phyloP scores from a whole-genome alignment of 2,113 vertebrate genomes.

The Motacilla alba region DNA sequence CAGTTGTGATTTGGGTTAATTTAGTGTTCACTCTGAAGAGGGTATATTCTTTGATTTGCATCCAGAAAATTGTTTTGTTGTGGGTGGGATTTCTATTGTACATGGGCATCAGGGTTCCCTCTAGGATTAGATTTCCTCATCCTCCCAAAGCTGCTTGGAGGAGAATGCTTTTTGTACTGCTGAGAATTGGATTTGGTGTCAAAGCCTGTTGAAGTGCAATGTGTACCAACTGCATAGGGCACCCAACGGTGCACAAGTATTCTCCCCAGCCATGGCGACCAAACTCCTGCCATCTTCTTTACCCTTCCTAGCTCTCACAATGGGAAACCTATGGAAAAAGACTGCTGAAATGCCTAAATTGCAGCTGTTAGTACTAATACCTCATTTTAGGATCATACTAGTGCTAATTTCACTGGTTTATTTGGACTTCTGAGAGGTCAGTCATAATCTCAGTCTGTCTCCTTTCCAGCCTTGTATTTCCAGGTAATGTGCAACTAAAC shows the following conservation, averaged over 20 bases:
- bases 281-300: neutral
- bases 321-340: neutral
- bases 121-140: constrained; percentile 40
- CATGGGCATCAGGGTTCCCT: neutral
- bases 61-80: constrained; percentile 42
- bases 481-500: neutral
- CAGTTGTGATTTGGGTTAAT: neutral
- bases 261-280: neutral
- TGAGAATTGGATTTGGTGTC: neutral
- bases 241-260: accelerated
- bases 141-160: constrained; percentile 36
- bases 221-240: neutral
- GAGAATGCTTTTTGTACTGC: constrained; percentile 23
- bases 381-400: neutral
- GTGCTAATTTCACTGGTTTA: neutral
- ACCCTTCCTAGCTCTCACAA: neutral
- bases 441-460: neutral
- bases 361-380: neutral
- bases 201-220: neutral
- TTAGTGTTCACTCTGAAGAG: neutral
- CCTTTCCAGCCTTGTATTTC: neutral
- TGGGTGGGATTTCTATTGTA: constrained; percentile 34
- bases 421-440: neutral
- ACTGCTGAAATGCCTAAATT: neutral
- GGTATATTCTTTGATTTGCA: neutral